Evolutionary conservation across 2,113 vertebrate genomes (phyloP), one percentile per base, ranked within the genome.

Genomic region (Spilogale gracilis): DNA sequence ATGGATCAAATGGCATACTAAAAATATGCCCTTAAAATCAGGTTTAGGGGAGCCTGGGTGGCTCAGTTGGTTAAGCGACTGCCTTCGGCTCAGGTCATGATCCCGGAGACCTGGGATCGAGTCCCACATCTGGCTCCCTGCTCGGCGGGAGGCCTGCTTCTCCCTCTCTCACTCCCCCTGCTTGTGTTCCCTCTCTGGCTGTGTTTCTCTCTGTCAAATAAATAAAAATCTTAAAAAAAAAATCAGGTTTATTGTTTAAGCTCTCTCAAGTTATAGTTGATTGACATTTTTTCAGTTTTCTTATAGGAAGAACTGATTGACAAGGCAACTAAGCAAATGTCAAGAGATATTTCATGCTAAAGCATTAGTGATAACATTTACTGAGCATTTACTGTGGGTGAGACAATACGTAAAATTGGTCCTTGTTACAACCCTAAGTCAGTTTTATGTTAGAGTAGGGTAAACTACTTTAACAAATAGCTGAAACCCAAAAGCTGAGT

Each of bases 331-430:
- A 67, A 63, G 58, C 3, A 63, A 96, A n/a, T 85, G 43, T 85
- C 17, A 80, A 89, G 25, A 91, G 93, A 25, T 89, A 94, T 60
- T 89, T 76, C 17, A 89, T 25, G 61, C 10, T 71, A 43, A 87
- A 79, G 9, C 56, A 38, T 67, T 79, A n/a, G 21, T 80, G 38
- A 83, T 78, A 60, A 30, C 54, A 71, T 38, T 81, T 65, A 38
- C 7, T 67, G 63, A 91, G 25, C 17, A 79, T 82, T 71, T 43
- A 60, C 20, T 52, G 14, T 21, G 20, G 17, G 8, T 82, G 27
- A 76, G 27, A 3, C 80, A 81, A 9, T 17, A 43, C 21, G 17
- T 73, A 93, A 60, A 85, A 76, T 45, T 1, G 0, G 81, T 89
- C 16, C 25, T 84, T 32, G 63, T 43, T 74, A 67, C 10, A 76